Percentiles rank a stretch among this genome's conserved stretches.
phyloP scores from a whole-genome alignment of 2,113 vertebrate genomes.

The Melanerpes aurifrons region DNA sequence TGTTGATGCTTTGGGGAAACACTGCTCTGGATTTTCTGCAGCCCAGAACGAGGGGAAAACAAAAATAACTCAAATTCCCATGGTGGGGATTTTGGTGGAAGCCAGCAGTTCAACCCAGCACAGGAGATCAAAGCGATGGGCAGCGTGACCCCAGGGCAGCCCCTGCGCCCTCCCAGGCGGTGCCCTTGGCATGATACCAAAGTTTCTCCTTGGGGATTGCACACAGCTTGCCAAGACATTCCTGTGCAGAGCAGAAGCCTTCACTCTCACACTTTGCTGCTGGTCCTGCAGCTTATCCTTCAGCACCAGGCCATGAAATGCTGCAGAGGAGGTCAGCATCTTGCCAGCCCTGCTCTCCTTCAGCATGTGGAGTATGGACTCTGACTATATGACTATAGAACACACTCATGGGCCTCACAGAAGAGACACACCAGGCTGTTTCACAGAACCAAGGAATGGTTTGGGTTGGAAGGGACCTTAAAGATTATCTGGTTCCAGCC shows the following conservation, averaged over 20 bases:
- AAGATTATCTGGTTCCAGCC: no score
- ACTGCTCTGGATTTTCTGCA: background rate
- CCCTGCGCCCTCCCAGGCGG: background rate
- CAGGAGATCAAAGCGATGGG: background rate
- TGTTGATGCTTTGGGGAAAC: background rate
- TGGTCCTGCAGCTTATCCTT: background rate
- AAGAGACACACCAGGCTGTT: background rate
- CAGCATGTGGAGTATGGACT: background rate
- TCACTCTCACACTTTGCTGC: rapidly evolving
- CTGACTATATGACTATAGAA: no score
- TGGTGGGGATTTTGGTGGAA: background rate
- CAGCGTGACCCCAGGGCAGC: background rate
- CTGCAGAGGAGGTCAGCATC: background rate
- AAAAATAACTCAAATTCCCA: background rate
- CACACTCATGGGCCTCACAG: rapidly evolving
- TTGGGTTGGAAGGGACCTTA: no score
- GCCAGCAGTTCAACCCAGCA: background rate
- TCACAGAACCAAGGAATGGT: no score
- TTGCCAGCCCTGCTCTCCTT: background rate
- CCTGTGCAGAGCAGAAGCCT: background rate
- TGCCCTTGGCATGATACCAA: background rate
- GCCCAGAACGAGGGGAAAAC: background rate
- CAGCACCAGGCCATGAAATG: background rate
- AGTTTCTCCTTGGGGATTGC: background rate
- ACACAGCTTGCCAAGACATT: background rate